Evolutionary conservation across 2,888 invertebrate genomes (phyloP), one percentile per base, ranked within the genome.

Genomic region (Yponomeuta malinellus): DNA sequence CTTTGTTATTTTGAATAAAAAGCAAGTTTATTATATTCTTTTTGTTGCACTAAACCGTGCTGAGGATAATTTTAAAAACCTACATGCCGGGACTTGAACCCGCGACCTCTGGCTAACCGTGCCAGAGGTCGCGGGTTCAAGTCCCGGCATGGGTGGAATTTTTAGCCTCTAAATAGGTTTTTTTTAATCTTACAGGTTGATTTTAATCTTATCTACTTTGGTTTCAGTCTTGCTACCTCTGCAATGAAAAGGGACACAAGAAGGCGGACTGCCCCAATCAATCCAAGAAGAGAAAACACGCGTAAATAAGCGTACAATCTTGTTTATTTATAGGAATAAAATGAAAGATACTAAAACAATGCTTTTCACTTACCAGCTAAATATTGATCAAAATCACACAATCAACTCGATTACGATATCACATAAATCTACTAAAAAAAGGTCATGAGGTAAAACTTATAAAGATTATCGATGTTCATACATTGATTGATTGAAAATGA

Each of bases 201-300:
- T 43, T 43, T 8, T 4, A 59, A 59, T 59, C 0, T 59, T 59
- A 12, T 64, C 3, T 64, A 10, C 8, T 73, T 72, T 74, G 70
- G 68, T 89, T 89, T 37, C 86, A 94, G 94, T 89, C 90, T 8
- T 94, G 94, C 79, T 94, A 93, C 81, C 88, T 92, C 74, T 94
- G 94, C 77, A 88, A 92, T 64, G 82, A 93, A 75, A 82, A 83
- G 68, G 94, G 94, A 0, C 94, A 94, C 78, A 94, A 93, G 78
- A 87, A 90, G 75, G 81, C 84, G 0, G 85, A 93, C 5, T 94
- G 94, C 76, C 93, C 93, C 33, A 48, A 84, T 78, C 68, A 86
- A 86, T 12, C 15, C 73, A 86, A 82, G 74, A 91, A 85, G 80
- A 78, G 85, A 75, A 87, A 85, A 77, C 33, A 67, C 43, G 37